These are phyloP conservation scores for Steatocranus sp. DNA, from an alignment of 2,797 vertebrate genomes.

Conservation along the genomic window DNA sequence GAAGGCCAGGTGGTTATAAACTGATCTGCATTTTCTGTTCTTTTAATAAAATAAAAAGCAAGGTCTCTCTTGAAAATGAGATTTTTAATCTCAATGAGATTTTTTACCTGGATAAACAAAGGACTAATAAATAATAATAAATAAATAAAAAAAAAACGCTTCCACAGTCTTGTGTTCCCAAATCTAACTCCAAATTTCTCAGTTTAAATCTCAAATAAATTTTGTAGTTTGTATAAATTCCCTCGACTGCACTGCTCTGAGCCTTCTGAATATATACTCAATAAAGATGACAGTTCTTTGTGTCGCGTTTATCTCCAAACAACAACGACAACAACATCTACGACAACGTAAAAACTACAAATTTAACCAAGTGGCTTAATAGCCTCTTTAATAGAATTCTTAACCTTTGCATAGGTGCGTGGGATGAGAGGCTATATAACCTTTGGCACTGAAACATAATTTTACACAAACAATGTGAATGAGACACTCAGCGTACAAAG, in stretches of 20 bases:
- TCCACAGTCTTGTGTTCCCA: not conserved
- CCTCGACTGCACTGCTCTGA: not conserved
- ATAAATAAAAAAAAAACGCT: no score
- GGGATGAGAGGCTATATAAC: rapidly evolving
- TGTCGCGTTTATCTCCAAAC: not conserved
- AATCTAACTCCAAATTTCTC: not conserved
- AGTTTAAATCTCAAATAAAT: not conserved
- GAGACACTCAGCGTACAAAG: not conserved
- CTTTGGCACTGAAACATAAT: not conserved
- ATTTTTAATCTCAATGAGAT: no score
- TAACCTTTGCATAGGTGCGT: not conserved
- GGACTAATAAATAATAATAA: no score
- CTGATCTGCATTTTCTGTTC: not conserved
- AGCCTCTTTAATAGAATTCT: not conserved
- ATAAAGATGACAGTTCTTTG: not conserved
- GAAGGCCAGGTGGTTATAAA: not conserved
- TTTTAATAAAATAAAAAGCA: not conserved
- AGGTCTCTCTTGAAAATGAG: no score
- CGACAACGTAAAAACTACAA: rapidly evolving
- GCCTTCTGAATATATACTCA: not conserved
- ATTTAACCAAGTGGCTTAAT: not conserved
- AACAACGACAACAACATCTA: not conserved
- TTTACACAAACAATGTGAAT: not conserved
- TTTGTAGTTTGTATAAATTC: not conserved
- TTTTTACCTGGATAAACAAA: no score